Evolutionary conservation across 1,140 invertebrate species (phyloP).

Genomic region (Drosophila ficusphila): DNA sequence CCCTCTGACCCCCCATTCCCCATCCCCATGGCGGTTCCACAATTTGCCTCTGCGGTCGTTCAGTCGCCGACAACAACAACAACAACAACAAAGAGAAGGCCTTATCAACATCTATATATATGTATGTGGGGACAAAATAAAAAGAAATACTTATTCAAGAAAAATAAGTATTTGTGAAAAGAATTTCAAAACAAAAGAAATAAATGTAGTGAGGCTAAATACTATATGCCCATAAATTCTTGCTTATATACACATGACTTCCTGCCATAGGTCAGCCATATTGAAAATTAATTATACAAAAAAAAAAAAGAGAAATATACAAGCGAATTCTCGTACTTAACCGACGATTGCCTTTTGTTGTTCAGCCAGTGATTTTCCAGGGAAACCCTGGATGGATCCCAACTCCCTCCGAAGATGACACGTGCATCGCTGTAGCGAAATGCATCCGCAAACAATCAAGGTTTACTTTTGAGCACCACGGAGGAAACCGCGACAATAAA

Average conservation of each 20-base stretch:
- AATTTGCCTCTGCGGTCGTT: constrained; percentile 57
- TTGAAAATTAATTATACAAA: constrained; percentile 49
- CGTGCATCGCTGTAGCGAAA: constrained; percentile 58
- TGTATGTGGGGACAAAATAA: constrained; percentile 25
- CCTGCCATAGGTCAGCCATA: constrained; percentile 61
- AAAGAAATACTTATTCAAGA: constrained; percentile 51
- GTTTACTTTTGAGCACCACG: constrained; percentile 59
- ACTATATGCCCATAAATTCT: constrained; percentile 25
- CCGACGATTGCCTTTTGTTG: constrained; percentile 29
- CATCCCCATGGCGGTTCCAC: constrained; percentile 7
- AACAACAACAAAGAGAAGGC: too few relatives aligned
- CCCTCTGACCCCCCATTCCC: neutral
- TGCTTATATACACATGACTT: constrained; percentile 32
- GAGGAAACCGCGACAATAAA: constrained; percentile 69
- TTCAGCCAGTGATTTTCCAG: constrained; percentile 44
- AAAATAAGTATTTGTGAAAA: constrained; percentile 50
- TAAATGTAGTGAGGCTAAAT: constrained; percentile 41
- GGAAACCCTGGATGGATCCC: constrained; percentile 18
- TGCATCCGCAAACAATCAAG: constrained; percentile 54
- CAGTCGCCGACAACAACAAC: constrained; percentile 48
- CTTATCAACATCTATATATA: constrained; percentile 59
- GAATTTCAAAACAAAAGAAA: constrained; percentile 79
- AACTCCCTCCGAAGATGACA: constrained; percentile 37
- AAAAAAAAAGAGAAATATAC: neutral
- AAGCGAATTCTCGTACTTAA: constrained; percentile 5